Evolutionary conservation across 2,113 vertebrate genomes (phyloP).

Genomic region (Silurus asotus): DNA sequence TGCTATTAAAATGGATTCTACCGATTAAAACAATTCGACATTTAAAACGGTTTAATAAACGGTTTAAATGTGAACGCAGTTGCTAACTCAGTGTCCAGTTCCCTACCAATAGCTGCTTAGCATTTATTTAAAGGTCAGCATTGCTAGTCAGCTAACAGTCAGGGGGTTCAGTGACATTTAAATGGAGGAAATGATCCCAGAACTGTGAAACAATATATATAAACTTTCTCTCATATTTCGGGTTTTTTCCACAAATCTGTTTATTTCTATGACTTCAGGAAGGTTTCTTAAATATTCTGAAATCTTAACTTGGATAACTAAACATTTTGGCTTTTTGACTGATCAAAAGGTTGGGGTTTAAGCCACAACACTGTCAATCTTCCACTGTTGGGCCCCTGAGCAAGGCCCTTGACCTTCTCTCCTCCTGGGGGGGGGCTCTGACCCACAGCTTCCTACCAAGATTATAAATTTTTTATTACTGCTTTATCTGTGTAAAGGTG

Average conservation of each 20-base stretch:
- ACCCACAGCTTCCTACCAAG: too few relatives aligned
- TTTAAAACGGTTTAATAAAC: neutral
- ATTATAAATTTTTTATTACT: too few relatives aligned
- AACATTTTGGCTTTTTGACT: neutral
- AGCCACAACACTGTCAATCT: too few relatives aligned
- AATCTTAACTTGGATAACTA: neutral
- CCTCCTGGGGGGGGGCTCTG: too few relatives aligned
- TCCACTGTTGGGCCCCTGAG: too few relatives aligned
- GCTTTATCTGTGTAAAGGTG: too few relatives aligned
- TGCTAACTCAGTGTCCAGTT: neutral
- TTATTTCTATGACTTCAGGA: too few relatives aligned
- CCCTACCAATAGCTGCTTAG: neutral
- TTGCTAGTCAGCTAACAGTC: neutral
- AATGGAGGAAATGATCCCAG: neutral
- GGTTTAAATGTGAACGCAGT: neutral
- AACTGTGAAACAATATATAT: neutral
- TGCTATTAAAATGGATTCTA: neutral
- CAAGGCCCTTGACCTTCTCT: too few relatives aligned
- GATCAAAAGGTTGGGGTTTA: too few relatives aligned
- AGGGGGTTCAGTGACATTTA: neutral
- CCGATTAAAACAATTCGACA: neutral
- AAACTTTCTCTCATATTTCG: neutral
- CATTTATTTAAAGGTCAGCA: constrained; percentile 31
- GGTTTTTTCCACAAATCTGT: too few relatives aligned
- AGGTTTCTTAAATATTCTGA: too few relatives aligned